Percentiles rank a stretch among this genome's conserved stretches.
phyloP scores from a whole-genome alignment of 2,113 vertebrate species.

The Plotosus lineatus region DNA sequence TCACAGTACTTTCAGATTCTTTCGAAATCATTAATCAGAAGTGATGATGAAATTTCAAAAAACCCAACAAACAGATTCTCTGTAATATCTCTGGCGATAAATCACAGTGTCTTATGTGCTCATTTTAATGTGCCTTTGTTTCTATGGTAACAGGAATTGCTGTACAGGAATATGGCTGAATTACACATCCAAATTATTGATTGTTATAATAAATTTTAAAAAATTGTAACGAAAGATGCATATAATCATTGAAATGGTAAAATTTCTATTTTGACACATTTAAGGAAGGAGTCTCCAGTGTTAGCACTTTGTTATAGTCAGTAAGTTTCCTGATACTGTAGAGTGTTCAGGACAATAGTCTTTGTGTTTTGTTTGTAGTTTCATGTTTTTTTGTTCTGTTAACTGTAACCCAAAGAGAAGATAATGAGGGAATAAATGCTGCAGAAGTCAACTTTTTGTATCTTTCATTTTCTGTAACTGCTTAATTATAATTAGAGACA shows the following conservation, averaged over 20 bases:
- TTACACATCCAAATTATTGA: not conserved
- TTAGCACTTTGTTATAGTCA: not conserved
- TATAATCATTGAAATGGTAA: not conserved
- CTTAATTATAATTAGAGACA: too few species aligned
- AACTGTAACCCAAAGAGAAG: too few species aligned
- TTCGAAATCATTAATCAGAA: not conserved
- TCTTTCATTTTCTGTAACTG: too few species aligned
- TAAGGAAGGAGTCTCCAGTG: slow-evolving; percentile 1
- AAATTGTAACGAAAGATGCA: not conserved
- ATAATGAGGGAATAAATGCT: not conserved
- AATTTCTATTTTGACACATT: not conserved
- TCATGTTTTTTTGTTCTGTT: not conserved
- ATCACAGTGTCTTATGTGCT: not conserved
- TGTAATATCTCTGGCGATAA: not conserved
- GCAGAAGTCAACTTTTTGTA: too few species aligned
- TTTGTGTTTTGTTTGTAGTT: not conserved
- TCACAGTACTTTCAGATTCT: not conserved
- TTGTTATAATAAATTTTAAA: not conserved
- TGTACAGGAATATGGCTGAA: not conserved
- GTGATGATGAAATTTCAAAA: not conserved
- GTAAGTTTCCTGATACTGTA: not conserved
- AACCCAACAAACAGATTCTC: too few species aligned
- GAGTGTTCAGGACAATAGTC: not conserved
- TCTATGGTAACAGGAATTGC: not conserved
- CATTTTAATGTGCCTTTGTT: not conserved